A percentile compares a stretch with the other conserved stretches of the same genome.
phyloP scores from a whole-genome alignment of 2,888 invertebrate genomes.

The Octonoba sinensis region DNA sequence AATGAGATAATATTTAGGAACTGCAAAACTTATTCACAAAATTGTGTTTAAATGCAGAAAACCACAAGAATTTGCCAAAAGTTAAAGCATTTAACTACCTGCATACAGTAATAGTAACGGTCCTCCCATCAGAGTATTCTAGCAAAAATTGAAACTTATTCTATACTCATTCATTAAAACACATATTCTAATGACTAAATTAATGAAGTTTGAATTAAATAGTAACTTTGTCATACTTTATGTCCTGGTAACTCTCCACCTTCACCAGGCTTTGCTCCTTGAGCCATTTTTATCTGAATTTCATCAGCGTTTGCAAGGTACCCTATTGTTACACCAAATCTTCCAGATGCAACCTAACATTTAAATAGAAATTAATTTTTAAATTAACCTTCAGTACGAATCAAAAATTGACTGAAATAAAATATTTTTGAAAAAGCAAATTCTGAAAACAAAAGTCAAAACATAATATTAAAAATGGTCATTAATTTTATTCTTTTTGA shows the following conservation, averaged over 20 bases:
- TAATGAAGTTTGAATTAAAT: too few relatives aligned
- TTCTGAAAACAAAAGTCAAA: too few relatives aligned
- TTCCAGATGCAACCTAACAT: constrained; percentile 90
- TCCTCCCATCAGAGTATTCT: too few relatives aligned
- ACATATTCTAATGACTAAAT: too few relatives aligned
- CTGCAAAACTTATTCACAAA: too few relatives aligned
- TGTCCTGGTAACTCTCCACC: constrained; percentile 95
- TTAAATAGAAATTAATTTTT: neutral
- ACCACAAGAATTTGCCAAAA: too few relatives aligned
- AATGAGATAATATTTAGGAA: too few relatives aligned
- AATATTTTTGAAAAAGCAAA: neutral
- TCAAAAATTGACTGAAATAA: neutral
- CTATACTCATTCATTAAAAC: too few relatives aligned
- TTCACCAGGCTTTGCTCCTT: constrained; percentile 99
- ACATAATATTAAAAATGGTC: neutral
- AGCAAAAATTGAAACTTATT: neutral
- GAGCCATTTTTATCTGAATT: constrained; percentile 99
- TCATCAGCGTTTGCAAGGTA: constrained; percentile 98
- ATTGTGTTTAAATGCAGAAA: too few relatives aligned
- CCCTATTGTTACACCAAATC: constrained; percentile 97
- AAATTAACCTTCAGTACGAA: neutral
- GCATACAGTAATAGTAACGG: too few relatives aligned
- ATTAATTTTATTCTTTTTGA: neutral
- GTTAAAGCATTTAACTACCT: too few relatives aligned
- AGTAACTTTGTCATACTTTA: constrained; percentile 73